phyloP scores from a whole-genome alignment of 2,797 vertebrate species.

The Propithecus perrieri region DNA sequence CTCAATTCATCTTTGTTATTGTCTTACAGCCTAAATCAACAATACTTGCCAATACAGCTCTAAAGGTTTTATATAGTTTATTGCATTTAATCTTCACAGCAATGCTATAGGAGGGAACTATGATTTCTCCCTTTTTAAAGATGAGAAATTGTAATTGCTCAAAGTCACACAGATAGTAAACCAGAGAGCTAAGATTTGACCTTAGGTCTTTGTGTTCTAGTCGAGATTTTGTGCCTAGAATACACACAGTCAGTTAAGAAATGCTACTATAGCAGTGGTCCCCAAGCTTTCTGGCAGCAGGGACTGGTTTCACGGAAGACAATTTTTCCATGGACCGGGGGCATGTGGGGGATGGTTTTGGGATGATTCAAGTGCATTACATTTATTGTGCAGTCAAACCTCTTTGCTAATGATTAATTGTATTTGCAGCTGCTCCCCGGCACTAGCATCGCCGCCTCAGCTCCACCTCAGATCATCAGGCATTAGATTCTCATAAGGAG shows the following conservation, averaged over 20 bases:
- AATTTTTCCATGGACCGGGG: too few relatives aligned
- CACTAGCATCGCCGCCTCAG: too few relatives aligned
- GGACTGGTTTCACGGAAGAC: too few relatives aligned
- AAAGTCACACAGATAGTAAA: background rate
- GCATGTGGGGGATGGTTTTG: too few relatives aligned
- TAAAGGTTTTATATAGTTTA: background rate
- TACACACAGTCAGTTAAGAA: background rate
- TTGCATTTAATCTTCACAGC: background rate
- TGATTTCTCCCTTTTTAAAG: background rate
- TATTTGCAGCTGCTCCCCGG: too few relatives aligned
- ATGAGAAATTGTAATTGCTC: background rate
- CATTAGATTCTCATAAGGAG: too few relatives aligned
- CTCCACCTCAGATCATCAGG: too few relatives aligned
- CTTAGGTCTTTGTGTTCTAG: background rate
- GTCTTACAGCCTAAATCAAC: background rate
- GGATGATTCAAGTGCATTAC: too few relatives aligned
- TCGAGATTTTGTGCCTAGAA: background rate
- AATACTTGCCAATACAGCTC: background rate
- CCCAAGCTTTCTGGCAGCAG: too few relatives aligned
- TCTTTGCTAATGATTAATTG: too few relatives aligned
- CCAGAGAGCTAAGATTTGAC: background rate
- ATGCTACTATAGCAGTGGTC: background rate
- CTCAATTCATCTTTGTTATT: background rate
- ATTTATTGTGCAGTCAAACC: too few relatives aligned
- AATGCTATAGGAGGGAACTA: background rate